These are phyloP conservation scores for Hozukius guyotensis DNA, from an alignment of 2,797 vertebrate species.

Conservation along the genomic window DNA sequence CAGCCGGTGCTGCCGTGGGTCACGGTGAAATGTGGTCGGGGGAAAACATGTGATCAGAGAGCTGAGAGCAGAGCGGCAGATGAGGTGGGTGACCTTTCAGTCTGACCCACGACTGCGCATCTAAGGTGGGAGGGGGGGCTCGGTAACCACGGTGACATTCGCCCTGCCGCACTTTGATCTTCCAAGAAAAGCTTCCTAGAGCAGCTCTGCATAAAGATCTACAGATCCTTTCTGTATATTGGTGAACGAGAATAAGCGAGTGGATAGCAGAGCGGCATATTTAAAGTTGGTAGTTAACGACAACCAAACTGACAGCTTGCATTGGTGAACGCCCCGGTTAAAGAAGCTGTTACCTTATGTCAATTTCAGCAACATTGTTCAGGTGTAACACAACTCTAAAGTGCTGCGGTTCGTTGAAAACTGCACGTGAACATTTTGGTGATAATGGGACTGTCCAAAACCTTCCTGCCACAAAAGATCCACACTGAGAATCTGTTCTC, in stretches of 20 bases:
- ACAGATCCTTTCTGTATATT: background rate
- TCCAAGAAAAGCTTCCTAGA: background rate
- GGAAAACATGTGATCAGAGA: slow-evolving; percentile 10
- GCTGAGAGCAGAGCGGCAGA: background rate
- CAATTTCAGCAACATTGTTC: background rate
- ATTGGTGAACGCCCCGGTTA: background rate
- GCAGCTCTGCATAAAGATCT: background rate
- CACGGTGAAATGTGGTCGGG: background rate
- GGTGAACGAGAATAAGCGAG: background rate
- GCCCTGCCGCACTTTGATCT: background rate
- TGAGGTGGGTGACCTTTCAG: slow-evolving; percentile 1
- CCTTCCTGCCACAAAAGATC: background rate
- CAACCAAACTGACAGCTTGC: background rate
- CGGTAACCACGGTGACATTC: background rate
- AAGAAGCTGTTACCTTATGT: background rate
- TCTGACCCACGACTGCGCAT: background rate
- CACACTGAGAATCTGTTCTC: background rate
- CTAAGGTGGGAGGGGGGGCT: background rate
- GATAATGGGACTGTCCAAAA: background rate
- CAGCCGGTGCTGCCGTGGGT: background rate
- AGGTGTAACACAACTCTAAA: background rate
- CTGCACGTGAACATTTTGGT: background rate
- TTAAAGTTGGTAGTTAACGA: background rate
- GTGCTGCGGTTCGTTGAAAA: background rate
- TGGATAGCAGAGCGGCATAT: no score